phyloP scores from a whole-genome alignment of 2,888 invertebrate genomes.

The Hipparchia sbordonii region DNA sequence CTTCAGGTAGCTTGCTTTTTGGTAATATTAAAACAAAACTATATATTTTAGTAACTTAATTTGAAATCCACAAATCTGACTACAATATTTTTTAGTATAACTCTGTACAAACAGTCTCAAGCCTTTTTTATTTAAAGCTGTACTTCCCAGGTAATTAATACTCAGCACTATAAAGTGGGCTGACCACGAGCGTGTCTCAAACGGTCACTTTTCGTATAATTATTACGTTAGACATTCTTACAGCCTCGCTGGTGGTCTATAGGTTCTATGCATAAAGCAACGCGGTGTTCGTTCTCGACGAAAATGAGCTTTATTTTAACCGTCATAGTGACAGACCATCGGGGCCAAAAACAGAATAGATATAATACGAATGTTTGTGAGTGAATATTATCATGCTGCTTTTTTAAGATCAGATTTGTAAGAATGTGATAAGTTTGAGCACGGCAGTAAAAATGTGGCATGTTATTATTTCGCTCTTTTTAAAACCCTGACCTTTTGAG shows the following conservation, averaged over 20 bases:
- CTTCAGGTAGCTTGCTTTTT: neutral
- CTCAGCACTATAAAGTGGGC: conserved; percentile 26
- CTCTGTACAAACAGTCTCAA: too few relatives aligned
- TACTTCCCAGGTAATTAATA: conserved; percentile 12
- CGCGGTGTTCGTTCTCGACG: neutral
- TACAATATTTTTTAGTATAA: neutral
- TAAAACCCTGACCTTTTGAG: too few relatives aligned
- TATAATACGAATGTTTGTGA: too few relatives aligned
- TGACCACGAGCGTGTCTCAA: conserved; percentile 32
- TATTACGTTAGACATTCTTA: conserved; percentile 39
- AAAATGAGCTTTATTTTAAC: neutral
- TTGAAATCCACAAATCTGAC: neutral
- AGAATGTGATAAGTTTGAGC: too few relatives aligned
- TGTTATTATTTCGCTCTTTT: too few relatives aligned
- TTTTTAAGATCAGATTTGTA: too few relatives aligned
- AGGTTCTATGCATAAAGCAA: neutral
- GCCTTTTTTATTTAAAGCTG: neutral
- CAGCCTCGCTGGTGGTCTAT: conserved; percentile 46
- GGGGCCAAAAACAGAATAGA: neutral
- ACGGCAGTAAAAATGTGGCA: too few relatives aligned
- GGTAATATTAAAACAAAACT: neutral
- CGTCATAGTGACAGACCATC: neutral
- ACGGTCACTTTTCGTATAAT: conserved; percentile 40
- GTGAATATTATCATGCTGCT: too few relatives aligned
- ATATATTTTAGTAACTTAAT: neutral